Base-by-base conservation (phyloP, 2,888 invertebrate genomes). In the Phymatocera aterrima region DNA sequence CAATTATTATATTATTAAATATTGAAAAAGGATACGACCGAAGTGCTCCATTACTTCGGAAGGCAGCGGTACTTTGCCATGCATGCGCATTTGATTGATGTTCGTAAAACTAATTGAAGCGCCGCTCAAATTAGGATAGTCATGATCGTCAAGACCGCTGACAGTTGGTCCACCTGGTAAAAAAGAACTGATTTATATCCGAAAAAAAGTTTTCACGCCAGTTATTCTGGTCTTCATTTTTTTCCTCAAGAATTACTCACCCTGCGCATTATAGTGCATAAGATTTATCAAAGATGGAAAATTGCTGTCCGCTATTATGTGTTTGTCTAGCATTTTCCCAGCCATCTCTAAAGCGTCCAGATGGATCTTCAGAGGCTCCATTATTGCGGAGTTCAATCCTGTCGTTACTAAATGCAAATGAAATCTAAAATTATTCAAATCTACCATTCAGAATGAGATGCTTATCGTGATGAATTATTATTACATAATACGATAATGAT, bases 41-140 rank as follows among this genome's bases (percentile, higher is more conserved):
- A 98, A 97, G 91, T 98, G 97, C 91, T 99, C 98, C 92, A 98
- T 94, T 80, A 99, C 95, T 92, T 98, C 98, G 8, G 96, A 95
- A 31, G 99, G 99, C 77, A 99, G 92, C 12, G 98, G 97, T 80
- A 97, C 95, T 92, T 96, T 97, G 88, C 95, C 96, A 31, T 96
- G 91, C 80, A 95, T 94, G 87, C 95, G 95, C 85, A 98, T 92
- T 89, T 97, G 96, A 80, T 94, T 95, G 83, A 97, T 92, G 85
- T 94, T 94, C 81, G 93, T 92, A 80, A 91, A 86, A 80, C 95
- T 95, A 82, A 94, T 91, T 24, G 95, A 93, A 72, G 95, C 91
- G 37, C 94, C 94, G 81, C 95, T 94, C 77, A 96, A 91, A 84
- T 95, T 94, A 78, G 97, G 97, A 92, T 99, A 99, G 91, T 99